A percentile compares a stretch with the other conserved stretches of the same genome.
These are phyloP conservation scores for Synanthedon andrenaeformis DNA, from an alignment of 2,888 invertebrate species.

Conservation along the genomic window DNA sequence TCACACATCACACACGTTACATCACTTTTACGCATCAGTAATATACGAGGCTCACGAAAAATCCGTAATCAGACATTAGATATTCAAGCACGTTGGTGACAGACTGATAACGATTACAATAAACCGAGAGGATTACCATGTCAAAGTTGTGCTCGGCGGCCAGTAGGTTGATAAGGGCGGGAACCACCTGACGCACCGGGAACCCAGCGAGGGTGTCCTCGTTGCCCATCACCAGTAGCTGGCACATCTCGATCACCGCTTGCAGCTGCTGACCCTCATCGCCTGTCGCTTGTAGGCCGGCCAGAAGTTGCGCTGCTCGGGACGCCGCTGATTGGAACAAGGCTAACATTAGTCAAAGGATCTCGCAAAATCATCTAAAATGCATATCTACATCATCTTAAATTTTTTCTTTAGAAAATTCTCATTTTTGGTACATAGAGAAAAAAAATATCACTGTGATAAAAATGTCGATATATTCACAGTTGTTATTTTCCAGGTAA, in stretches of 20 bases:
- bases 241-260: conserved; percentile 98
- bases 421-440: too few relatives aligned
- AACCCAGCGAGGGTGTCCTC: conserved; percentile 99
- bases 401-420: too few relatives aligned
- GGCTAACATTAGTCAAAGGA: neutral
- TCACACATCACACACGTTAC: too few relatives aligned
- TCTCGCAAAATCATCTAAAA: neutral
- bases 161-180: conserved; percentile 90
- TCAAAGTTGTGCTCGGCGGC: conserved; percentile 99
- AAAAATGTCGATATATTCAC: too few relatives aligned
- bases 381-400: too few relatives aligned
- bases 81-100: neutral
- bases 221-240: conserved; percentile 98
- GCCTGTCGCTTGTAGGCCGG: conserved; percentile 91
- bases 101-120: neutral
- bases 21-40: conserved; percentile 1
- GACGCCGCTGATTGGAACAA: conserved; percentile 73
- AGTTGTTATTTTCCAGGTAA: too few relatives aligned
- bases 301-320: conserved; percentile 93
- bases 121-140: conserved; percentile 73
- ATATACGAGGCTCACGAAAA: neutral
- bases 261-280: conserved; percentile 97
- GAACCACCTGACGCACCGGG: conserved; percentile 97
- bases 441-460: too few relatives aligned
- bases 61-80: neutral